Percentiles rank a stretch among this genome's conserved stretches.
phyloP scores from a whole-genome alignment of 2,113 vertebrate genomes.

The Peromyscus polionotus region DNA sequence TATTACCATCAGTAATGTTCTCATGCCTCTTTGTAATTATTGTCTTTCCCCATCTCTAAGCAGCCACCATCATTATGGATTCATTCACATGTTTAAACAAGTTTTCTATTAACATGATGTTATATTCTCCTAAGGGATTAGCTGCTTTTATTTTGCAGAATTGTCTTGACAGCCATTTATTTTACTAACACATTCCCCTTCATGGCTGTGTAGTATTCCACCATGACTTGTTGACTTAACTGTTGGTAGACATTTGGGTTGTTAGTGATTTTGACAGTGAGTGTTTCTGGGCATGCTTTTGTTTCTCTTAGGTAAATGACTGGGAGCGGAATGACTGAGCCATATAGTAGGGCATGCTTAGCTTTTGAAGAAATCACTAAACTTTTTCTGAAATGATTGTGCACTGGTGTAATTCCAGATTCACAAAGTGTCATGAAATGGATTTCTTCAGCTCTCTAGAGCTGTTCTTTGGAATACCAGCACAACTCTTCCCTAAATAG shows the following conservation, averaged over 20 bases:
- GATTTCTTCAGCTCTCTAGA: background rate
- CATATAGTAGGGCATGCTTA: background rate
- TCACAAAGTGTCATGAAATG: background rate
- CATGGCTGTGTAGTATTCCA: background rate
- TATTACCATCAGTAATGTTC: background rate
- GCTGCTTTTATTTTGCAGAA: background rate
- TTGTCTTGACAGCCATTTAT: background rate
- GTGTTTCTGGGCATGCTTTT: background rate
- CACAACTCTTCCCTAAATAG: background rate
- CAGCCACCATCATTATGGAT: background rate
- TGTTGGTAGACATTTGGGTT: background rate
- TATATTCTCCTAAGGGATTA: background rate
- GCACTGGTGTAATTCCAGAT: background rate
- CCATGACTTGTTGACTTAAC: background rate
- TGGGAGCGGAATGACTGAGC: background rate
- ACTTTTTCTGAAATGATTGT: background rate
- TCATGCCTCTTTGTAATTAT: background rate
- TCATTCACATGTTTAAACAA: background rate
- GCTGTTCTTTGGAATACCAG: background rate
- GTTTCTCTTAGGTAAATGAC: background rate
- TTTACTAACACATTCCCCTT: background rate
- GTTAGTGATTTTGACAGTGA: background rate
- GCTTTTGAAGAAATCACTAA: background rate
- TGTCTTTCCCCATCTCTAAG: background rate
- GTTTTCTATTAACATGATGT: background rate